Evolutionary conservation across 2,113 vertebrate species (phyloP), one percentile per base, ranked within the genome.

Genomic region (Tupaia tana): DNA sequence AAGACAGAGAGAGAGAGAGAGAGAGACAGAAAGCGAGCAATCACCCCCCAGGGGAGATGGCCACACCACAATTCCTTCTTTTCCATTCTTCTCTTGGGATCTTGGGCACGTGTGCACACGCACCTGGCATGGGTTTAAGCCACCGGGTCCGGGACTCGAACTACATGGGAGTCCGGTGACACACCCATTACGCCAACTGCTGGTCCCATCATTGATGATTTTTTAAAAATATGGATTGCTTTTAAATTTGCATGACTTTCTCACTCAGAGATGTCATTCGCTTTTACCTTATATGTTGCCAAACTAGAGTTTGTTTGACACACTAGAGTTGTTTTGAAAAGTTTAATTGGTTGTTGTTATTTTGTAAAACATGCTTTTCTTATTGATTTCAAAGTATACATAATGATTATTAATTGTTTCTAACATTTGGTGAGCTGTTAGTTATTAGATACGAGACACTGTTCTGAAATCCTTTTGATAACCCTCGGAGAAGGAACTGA

Each of bases 291-390:
- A 24, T 64, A 5, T 25, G 4, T 61, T 61, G 25, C 78, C 59
- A 73, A 20, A 93, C 24, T 5, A 20, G 9, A 43, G 43, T 43
- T 43, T 43, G 43, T 43, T 43, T 43, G 43, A 43, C 43, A n/a
- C 67, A n/a, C 11, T 82, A 56, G 43, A 89, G 12, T 61, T 71
- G 82, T 15, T 81, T 71, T 58, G 71, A 89, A 12, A 89, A 59
- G 82, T 92, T 80, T 88, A 73, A 81, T 67, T 89, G 15, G 43
- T 59, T 56, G 43, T 59, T 56, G 25, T 84, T 15, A 61, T 43
- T 71, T 82, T 90, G 34, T 66, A 75, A 87, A 18, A 86, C 58
- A 16, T 96, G 22, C 61, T 77, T 85, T 95, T 69, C 19, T 71
- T 81, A 93, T 13, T 83, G 66, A 90, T 90, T 73, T 58, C 1